Conservation (phyloP, 2,797 vertebrate species). For the Lithobates sylvaticus region DNA sequence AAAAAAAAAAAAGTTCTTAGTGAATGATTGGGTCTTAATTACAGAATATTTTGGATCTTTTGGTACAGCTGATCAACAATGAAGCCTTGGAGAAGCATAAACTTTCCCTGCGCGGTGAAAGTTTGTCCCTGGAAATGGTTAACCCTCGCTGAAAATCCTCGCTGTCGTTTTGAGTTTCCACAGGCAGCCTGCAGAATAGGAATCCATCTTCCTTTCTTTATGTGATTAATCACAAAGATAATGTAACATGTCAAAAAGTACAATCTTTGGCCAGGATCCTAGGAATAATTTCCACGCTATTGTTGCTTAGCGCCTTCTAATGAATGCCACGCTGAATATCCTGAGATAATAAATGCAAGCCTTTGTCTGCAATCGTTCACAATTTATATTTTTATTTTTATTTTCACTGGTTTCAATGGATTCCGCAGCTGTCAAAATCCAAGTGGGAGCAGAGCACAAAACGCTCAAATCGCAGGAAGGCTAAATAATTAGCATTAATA, state of each 20-base stretch:
- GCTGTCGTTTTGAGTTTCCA: background rate
- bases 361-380: conserved; percentile 26
- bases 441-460: conserved; percentile 9
- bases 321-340: conserved; percentile 42
- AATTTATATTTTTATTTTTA: conserved; percentile 43
- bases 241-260: conserved; percentile 46
- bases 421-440: conserved; percentile 48
- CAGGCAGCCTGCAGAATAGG: conserved; percentile 8
- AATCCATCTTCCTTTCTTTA: conserved; percentile 28
- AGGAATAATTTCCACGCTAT: conserved; percentile 53
- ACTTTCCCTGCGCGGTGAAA: background rate
- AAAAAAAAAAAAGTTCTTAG: no score
- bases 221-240: conserved; percentile 47
- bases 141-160: background rate
- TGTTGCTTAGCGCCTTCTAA: conserved; percentile 32
- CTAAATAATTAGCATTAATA: conserved; percentile 49
- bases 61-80: no score
- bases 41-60: no score
- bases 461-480: conserved; percentile 26
- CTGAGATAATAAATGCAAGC: conserved; percentile 29
- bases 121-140: background rate
- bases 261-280: conserved; percentile 53
- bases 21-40: no score
- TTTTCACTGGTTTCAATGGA: conserved; percentile 34
- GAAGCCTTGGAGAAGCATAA: no score